A percentile compares a stretch with the other conserved stretches of the same genome.
These are phyloP conservation scores for Podilymbus podiceps DNA, from an alignment of 2,113 vertebrate species.

Conservation along the genomic window DNA sequence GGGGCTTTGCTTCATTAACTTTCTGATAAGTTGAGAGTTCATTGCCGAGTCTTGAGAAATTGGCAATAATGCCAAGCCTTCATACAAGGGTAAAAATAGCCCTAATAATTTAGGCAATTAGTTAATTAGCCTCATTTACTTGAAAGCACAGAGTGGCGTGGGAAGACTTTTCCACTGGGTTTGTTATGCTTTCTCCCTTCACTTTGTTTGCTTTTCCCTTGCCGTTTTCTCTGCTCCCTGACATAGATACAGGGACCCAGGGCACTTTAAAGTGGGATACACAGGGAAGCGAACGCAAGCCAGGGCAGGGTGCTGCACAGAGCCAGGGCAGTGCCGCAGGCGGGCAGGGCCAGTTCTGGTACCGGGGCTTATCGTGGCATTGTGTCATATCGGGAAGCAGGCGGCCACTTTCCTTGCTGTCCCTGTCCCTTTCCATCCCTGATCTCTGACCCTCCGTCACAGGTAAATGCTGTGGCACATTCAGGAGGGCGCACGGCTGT, in stretches of 20 bases:
- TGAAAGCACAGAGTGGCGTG: slow-evolving; percentile 47
- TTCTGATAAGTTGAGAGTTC: slow-evolving; percentile 23
- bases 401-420: not conserved
- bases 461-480: not conserved
- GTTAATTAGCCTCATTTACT: slow-evolving; percentile 69
- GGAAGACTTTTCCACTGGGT: slow-evolving; percentile 40
- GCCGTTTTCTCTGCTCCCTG: not conserved
- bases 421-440: not conserved
- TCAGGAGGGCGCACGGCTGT: not conserved
- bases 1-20: not conserved
- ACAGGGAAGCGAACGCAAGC: not conserved
- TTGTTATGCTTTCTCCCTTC: slow-evolving; percentile 19
- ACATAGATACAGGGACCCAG: not conserved
- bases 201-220: slow-evolving; percentile 12
- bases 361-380: not conserved
- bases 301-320: not conserved
- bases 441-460: not conserved
- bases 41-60: slow-evolving; percentile 16
- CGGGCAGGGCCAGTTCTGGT: not conserved
- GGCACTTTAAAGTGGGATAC: not conserved
- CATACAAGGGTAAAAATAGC: slow-evolving; percentile 48
- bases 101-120: slow-evolving; percentile 64
- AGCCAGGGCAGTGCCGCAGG: not conserved
- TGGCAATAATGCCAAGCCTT: not conserved
- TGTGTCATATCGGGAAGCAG: not conserved